These are phyloP conservation scores for Spatulosminthurus flaviceps DNA, from an alignment of 2,888 invertebrate species.

Conservation along the genomic window DNA sequence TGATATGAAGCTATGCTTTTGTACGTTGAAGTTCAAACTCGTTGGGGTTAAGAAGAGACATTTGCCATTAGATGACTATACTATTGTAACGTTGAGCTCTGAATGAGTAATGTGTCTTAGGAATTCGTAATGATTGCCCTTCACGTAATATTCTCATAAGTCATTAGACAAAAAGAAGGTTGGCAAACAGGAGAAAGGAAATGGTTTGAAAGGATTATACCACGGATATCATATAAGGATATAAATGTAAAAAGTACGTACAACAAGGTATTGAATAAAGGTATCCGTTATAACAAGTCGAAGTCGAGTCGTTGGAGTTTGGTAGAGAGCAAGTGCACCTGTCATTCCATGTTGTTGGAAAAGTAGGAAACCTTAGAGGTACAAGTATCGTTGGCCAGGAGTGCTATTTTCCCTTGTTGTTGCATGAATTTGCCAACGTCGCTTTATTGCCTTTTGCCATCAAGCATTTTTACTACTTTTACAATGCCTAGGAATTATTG, in stretches of 20 bases:
- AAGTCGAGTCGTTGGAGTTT: neutral
- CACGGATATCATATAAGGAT: neutral
- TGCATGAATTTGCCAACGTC: constrained; percentile 30
- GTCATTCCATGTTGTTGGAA: neutral
- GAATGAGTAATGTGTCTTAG: neutral
- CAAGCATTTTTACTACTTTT: neutral
- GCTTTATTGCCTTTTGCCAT: constrained; percentile 30
- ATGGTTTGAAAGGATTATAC: neutral
- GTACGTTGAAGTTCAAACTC: neutral
- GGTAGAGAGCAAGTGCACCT: constrained; percentile 12
- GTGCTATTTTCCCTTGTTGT: neutral
- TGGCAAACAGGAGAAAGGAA: neutral
- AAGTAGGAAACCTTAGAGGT: constrained; percentile 20
- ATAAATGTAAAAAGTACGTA: neutral
- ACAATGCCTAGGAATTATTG: constrained; percentile 5
- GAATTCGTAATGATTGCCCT: constrained; percentile 23
- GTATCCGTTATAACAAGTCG: neutral
- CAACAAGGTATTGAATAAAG: no score
- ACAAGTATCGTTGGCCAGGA: neutral
- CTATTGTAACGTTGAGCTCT: neutral
- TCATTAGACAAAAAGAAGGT: constrained; percentile 4
- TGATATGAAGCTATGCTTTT: no score
- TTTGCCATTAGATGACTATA: no score
- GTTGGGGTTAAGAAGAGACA: no score
- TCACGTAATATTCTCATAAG: constrained; percentile 37